Base-by-base conservation (phyloP, 1,140 invertebrate genomes). In the Augochlora pura region DNA sequence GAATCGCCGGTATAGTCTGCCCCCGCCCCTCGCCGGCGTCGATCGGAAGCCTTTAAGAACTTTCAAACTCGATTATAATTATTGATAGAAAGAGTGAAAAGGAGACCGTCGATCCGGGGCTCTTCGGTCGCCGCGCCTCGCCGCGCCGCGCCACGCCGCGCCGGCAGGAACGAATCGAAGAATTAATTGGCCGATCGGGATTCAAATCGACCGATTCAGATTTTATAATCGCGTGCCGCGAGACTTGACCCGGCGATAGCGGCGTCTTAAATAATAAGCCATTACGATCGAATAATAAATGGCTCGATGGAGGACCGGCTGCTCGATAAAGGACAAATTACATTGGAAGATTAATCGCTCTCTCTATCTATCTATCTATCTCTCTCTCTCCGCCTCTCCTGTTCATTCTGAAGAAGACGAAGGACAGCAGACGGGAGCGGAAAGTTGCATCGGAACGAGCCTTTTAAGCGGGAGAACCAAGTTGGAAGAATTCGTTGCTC, bases 31-130 rank as follows among this genome's bases (percentile, higher is more conserved):
- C n/a, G 4, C 18, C 38, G 2, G 6, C 18, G 2, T 4, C 39
- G 12, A 10, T 72, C 23, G 5, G 21, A 25, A 49, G 10, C 12
- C 10, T 4, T 68, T 3, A 0, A 67, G 16, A 14, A 77, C 39
- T 70, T 77, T 62, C 42, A n/a, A 62, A 62, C 27, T 69, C 42
- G 39, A 69, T 70, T 62, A 49, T 77, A 62, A 60, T 60, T 62
- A 60, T 60, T 62, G 66, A 69, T 18, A 7, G 18, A 23, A 76
- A 38, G 63, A 46, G 27, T 57, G 54, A 69, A 12, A 49, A 57
- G 52, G n/a, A 49, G 23, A 68, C n/a, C 7, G n/a, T n/a, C n/a
- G 14, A 9, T 6, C 21, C 25, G 7, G 5, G 8, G 8, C 7
- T 6, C 10, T 10, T 14, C 49, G 49, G 3, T n/a, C n/a, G n/a